phyloP scores from a whole-genome alignment of 92 coral and sea anemone genomes.

The Umimayanthus kanabou region DNA sequence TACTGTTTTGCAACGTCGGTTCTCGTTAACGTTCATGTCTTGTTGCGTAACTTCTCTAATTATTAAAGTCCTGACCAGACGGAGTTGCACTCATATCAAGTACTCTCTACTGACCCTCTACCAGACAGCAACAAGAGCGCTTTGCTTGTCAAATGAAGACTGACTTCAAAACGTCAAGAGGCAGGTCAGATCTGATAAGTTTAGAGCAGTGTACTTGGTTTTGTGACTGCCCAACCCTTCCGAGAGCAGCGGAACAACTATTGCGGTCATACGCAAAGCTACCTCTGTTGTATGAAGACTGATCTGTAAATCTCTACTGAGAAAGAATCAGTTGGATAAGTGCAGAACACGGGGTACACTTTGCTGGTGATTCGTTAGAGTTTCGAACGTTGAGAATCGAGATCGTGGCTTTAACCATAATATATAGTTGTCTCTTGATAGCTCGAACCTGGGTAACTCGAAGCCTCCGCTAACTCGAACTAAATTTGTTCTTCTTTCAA shows the following conservation, averaged over 20 bases:
- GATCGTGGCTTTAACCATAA: background rate
- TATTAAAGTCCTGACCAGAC: too few species aligned
- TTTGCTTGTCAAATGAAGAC: constrained; percentile 53
- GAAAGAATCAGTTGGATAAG: constrained; percentile 20
- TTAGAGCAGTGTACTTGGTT: constrained; percentile 46
- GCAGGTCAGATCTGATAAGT: constrained; percentile 64
- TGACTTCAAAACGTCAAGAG: constrained; percentile 40
- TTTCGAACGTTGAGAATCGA: background rate
- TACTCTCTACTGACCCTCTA: background rate
- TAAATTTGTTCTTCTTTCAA: too few species aligned
- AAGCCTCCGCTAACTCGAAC: too few species aligned
- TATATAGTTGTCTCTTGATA: too few species aligned
- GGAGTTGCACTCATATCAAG: too few species aligned
- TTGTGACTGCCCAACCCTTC: background rate
- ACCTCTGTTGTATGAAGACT: constrained; percentile 41
- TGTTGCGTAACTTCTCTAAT: too few species aligned
- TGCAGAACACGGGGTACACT: constrained; percentile 26
- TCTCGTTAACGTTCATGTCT: too few species aligned
- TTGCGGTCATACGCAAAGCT: background rate
- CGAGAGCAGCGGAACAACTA: background rate
- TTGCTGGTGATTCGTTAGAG: background rate
- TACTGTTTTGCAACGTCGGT: too few species aligned
- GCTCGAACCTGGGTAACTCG: too few species aligned
- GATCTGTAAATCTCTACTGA: background rate
- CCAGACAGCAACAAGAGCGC: background rate